Percentiles rank a stretch among this genome's conserved stretches.
These are phyloP conservation scores for Corynorhinus townsendii DNA, from an alignment of 2,113 vertebrate species.

Conservation along the genomic window DNA sequence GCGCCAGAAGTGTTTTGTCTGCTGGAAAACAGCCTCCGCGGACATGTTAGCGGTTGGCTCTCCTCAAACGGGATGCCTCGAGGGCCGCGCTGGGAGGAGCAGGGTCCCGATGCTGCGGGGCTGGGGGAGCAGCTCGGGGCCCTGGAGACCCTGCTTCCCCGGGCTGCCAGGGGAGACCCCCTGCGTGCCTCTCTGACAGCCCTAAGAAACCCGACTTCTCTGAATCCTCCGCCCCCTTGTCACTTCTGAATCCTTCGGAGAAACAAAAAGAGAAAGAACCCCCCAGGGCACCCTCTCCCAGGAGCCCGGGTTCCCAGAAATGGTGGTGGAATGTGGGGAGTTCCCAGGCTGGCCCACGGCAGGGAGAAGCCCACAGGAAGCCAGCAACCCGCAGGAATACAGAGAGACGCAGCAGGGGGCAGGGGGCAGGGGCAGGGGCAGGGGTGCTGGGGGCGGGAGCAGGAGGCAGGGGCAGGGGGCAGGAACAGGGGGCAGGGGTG, in stretches of 20 bases:
- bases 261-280: neutral
- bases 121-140: neutral
- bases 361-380: rapidly evolving
- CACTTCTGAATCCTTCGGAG: neutral
- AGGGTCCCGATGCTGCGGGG: rapidly evolving
- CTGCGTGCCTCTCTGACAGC: neutral
- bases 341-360: neutral
- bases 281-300: neutral
- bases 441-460: too few relatives aligned
- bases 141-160: neutral
- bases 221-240: rapidly evolving
- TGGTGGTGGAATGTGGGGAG: neutral
- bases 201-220: neutral
- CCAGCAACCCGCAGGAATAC: rapidly evolving
- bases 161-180: neutral
- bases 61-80: neutral
- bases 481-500: neutral
- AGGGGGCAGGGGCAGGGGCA: neutral
- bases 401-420: neutral
- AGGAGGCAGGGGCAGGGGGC: neutral
- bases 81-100: neutral
- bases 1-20: slow-evolving; percentile 77
- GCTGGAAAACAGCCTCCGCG: slow-evolving; percentile 75
- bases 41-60: neutral
- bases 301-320: neutral